phyloP scores from a whole-genome alignment of 35 echinoderm and acorn worm species.

The Stichopus chloronotus region DNA sequence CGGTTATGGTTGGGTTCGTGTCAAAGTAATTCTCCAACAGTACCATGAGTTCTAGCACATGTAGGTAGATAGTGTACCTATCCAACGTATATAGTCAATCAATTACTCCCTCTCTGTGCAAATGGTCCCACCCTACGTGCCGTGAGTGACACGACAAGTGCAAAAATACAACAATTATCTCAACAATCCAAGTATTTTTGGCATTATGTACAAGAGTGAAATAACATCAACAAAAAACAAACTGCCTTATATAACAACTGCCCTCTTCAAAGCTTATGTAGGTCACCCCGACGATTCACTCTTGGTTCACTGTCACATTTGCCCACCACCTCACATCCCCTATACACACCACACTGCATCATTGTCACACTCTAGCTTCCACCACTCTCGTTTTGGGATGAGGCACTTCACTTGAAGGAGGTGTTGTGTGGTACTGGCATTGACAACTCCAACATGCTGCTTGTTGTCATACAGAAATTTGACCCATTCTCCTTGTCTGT shows the following conservation, averaged over 20 bases:
- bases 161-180: constrained; percentile 37
- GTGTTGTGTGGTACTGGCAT: constrained; percentile 39
- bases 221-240: constrained; percentile 17
- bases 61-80: neutral
- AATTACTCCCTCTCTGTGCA: constrained; percentile 13
- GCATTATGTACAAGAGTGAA: constrained; percentile 59
- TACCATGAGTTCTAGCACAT: no score
- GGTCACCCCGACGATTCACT: constrained; percentile 57
- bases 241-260: constrained; percentile 32
- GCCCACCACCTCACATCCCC: constrained; percentile 42
- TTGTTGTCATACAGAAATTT: no score
- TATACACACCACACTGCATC: constrained; percentile 58
- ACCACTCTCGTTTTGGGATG: constrained; percentile 58
- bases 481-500: no score
- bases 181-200: constrained; percentile 34
- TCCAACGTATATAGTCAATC: constrained; percentile 7
- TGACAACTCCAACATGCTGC: constrained; percentile 49
- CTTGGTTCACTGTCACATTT: constrained; percentile 23
- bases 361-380: constrained; percentile 53
- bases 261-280: constrained; percentile 50
- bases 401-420: constrained; percentile 68
- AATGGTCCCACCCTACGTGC: constrained; percentile 18
- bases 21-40: no score
- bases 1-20: no score
- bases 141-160: constrained; percentile 52